A percentile compares a stretch with the other conserved stretches of the same genome.
Conservation (phyloP, 2,888 invertebrate species). For the Andrena hattorfiana region DNA sequence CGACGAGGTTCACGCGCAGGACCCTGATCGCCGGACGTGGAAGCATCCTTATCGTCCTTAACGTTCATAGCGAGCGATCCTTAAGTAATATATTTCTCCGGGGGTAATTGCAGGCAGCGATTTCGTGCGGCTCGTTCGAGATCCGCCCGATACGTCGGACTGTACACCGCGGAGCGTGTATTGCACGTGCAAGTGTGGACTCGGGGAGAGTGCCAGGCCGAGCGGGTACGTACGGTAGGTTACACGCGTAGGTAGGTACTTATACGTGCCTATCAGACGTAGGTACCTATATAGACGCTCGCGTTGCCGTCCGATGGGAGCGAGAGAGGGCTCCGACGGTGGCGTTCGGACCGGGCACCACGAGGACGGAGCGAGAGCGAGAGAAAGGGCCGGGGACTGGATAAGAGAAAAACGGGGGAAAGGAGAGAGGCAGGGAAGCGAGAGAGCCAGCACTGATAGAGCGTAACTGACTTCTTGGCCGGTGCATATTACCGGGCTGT, state of each 20-base stretch:
- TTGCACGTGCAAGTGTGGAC: slow-evolving; percentile 65
- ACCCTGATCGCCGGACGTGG: slow-evolving; percentile 47
- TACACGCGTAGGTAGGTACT: slow-evolving; percentile 71
- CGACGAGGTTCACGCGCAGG: slow-evolving; percentile 30
- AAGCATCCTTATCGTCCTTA: slow-evolving; percentile 57
- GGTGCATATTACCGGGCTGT: slow-evolving; percentile 84
- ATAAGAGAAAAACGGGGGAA: slow-evolving; percentile 24
- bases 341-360: background rate
- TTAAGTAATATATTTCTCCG: slow-evolving; percentile 74
- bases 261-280: slow-evolving; percentile 67
- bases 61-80: slow-evolving; percentile 65
- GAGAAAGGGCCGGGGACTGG: slow-evolving; percentile 47
- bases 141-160: slow-evolving; percentile 69
- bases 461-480: slow-evolving; percentile 83
- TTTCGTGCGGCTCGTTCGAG: slow-evolving; percentile 75
- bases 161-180: slow-evolving; percentile 60
- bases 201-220: slow-evolving; percentile 26
- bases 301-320: slow-evolving; percentile 13
- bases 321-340: slow-evolving; percentile 1
- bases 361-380: slow-evolving; percentile 40
- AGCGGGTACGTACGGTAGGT: slow-evolving; percentile 67
- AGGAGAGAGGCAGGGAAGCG: slow-evolving; percentile 41
- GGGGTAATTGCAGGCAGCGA: slow-evolving; percentile 75
- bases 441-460: slow-evolving; percentile 75
- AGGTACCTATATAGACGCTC: slow-evolving; percentile 45